Conservation (phyloP, 2,888 invertebrate species). For the Drosophila putrida region DNA sequence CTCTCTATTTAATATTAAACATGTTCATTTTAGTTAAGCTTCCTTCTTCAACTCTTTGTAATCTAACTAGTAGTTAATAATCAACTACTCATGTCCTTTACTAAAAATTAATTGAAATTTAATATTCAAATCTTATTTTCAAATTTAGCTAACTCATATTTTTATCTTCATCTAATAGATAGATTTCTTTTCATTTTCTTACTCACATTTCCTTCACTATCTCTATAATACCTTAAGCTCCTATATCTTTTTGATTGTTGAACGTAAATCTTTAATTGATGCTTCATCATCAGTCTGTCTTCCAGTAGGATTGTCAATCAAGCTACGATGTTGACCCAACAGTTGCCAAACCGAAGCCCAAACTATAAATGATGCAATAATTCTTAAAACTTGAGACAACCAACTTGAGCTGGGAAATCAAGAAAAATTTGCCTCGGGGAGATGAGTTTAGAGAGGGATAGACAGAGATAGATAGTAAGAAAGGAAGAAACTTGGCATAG, state of each 20-base stretch:
- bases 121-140: neutral
- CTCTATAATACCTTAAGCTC: neutral
- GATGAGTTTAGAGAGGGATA: slow-evolving; percentile 9
- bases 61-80: too few species aligned
- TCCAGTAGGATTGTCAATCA: slow-evolving; percentile 30
- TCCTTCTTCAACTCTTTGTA: too few species aligned
- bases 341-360: neutral
- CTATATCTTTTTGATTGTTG: neutral
- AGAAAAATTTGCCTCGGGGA: slow-evolving; percentile 57
- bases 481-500: slow-evolving; percentile 33
- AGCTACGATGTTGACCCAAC: slow-evolving; percentile 19
- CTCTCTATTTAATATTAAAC: too few species aligned
- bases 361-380: slow-evolving; percentile 50
- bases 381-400: slow-evolving; percentile 47
- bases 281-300: slow-evolving; percentile 42
- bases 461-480: neutral
- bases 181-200: neutral
- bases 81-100: too few species aligned
- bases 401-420: slow-evolving; percentile 39
- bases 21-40: too few species aligned
- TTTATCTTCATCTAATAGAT: neutral
- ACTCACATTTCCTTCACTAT: too few species aligned
- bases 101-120: too few species aligned
- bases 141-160: neutral
- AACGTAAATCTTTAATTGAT: slow-evolving; percentile 5